phyloP scores from a whole-genome alignment of 2,888 invertebrate genomes.

The Ochropleura leucogaster region DNA sequence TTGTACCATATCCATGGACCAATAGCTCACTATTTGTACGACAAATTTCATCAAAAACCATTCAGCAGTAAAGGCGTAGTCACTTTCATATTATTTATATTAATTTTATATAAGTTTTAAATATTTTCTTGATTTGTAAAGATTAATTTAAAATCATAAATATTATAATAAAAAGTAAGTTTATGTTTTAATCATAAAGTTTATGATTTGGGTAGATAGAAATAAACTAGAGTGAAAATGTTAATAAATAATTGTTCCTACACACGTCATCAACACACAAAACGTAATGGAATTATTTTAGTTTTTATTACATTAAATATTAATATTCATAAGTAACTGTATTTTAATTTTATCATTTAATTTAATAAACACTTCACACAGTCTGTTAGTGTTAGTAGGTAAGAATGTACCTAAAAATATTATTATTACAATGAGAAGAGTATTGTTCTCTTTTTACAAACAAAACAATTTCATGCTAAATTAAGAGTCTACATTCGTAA shows the following conservation, averaged over 20 bases:
- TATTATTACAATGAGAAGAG: background rate
- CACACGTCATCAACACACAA: background rate
- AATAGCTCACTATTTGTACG: background rate
- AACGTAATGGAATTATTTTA: constrained; percentile 17
- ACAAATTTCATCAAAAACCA: background rate
- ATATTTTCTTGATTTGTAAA: background rate
- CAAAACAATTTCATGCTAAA: background rate
- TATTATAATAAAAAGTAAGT: background rate
- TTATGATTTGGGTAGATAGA: background rate
- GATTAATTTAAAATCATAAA: background rate
- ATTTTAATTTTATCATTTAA: constrained; percentile 43
- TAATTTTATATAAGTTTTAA: background rate
- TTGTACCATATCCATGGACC: background rate
- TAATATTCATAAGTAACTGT: constrained; percentile 45
- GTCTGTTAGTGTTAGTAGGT: background rate
- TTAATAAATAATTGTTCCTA: background rate
- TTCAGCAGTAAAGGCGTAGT: background rate
- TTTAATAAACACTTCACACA: constrained; percentile 40
- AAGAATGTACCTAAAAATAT: background rate
- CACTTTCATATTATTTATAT: background rate
- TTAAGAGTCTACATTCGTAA: background rate
- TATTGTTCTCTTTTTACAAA: background rate
- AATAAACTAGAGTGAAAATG: background rate
- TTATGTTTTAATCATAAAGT: background rate
- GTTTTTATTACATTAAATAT: constrained; percentile 33